Evolutionary conservation across 2,797 vertebrate genomes (phyloP).

Genomic region (Cyprinodon diabolis): DNA sequence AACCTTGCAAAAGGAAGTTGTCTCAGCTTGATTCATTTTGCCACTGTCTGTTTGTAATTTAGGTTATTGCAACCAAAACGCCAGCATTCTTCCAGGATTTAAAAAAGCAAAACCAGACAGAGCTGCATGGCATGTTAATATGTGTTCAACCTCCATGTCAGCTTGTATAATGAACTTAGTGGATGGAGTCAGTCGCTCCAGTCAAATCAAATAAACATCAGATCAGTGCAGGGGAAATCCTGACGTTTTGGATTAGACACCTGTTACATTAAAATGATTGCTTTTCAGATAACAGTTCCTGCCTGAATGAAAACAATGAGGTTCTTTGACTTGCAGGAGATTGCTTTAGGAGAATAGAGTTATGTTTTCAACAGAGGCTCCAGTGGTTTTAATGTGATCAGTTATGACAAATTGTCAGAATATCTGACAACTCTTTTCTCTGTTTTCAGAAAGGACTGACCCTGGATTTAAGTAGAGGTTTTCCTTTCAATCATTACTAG

Average conservation of each 20-base stretch:
- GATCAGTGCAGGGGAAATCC: not conserved
- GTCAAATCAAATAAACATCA: constrained; percentile 46
- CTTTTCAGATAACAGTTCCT: not conserved
- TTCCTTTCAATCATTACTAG: no score
- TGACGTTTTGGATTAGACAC: constrained; percentile 20
- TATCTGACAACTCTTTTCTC: not conserved
- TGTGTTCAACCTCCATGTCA: not conserved
- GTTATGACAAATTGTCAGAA: not conserved
- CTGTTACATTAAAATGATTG: not conserved
- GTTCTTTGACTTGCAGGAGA: not conserved
- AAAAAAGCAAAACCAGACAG: not conserved
- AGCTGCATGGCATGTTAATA: constrained; percentile 5
- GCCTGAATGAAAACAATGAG: not conserved
- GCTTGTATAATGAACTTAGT: constrained; percentile 28
- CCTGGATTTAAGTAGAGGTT: not conserved
- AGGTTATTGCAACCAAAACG: not conserved
- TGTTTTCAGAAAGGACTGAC: not conserved
- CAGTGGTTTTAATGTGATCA: not conserved
- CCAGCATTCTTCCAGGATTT: not conserved
- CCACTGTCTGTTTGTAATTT: constrained; percentile 9
- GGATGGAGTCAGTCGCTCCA: constrained; percentile 22
- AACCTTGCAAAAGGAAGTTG: not conserved
- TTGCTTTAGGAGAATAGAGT: not conserved
- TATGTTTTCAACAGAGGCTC: not conserved
- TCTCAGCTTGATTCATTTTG: not conserved